Evolutionary conservation across 2,888 invertebrate genomes (phyloP), one percentile per base, ranked within the genome.

Genomic region (Candidula unifasciata): DNA sequence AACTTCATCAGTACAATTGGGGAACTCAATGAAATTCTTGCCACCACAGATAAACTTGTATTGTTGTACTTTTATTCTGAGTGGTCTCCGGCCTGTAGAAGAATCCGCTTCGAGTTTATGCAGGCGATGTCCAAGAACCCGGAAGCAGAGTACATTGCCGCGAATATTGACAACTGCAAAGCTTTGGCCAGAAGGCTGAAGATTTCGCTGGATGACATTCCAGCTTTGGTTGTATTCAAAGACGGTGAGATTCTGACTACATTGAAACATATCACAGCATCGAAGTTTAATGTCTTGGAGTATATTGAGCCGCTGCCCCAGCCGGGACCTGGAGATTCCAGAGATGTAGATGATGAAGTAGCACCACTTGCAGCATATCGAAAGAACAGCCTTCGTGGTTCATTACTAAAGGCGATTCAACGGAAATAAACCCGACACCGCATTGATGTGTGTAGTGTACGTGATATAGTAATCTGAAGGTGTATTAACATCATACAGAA

Each of bases 31-130:
- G 78, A 83, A 30, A 69, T 69, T n/a, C 54, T 83, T 30, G 16
- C 52, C 3, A 68, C 30, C 69, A 83, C 83, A 6, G 83, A 83
- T 57, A 77, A 57, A 37, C 54, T 78, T 2, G 78, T 78, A 21
- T 44, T 83, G 3, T 54, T 83, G 3, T 83, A 78, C 24, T 83
- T 83, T 44, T 83, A 54, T 52, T 68, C 83, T 8, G 83, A 83
- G 37, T 83, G 83, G 83, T 83, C 83, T 10, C 83, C 83, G 16
- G 27, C 83, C 3, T 83, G 83, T 44, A 68, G 83, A 5, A 52
- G 69, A n/a, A 83, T 83, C 27, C 77, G 83, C 6, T 83, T 83
- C 35, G 83, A 83, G 27, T 83, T 73, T 60, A 83, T 83, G 83
- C 83, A 83, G 68, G 80, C 68, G 1, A 71, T 33, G 30, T 21